Base-by-base conservation (phyloP, 2,888 invertebrate genomes). In the Caprella mutica region DNA sequence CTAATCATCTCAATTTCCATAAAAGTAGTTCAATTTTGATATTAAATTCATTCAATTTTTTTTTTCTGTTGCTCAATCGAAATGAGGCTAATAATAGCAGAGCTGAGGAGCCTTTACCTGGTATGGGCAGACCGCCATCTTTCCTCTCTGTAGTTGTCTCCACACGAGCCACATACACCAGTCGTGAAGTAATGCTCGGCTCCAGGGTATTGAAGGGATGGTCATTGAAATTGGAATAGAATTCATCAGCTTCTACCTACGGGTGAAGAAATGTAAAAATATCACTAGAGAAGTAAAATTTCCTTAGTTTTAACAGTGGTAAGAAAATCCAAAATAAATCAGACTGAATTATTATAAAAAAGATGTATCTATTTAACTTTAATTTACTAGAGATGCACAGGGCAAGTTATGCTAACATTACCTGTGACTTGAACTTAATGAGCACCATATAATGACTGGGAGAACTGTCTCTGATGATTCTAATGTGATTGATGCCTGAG, bases 361-460 rank as follows among this genome's bases (percentile, higher is more conserved):
- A 8, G 17, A 43, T 19, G 17, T n/a, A 33, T 24, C 6, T 12
- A 23, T 5, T 17, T 38, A 17, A 33, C 9, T 33, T 8, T 8
- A 14, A 33, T 12, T 8, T 9, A 33, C 8, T 33, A 33, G 14
- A 33, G 33, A 9, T 9, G 33, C 33, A 33, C 33, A 33, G 14
- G 9, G 33, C 14, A 8, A 33, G 14, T 8, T 33, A 14, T 9
- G 33, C 33, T 8, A 52, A 2, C 42, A 65, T 67, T 67, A 77
- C 77, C 73, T 78, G 77, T 55, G 70, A 71, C 64, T 73, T 74
- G 69, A 82, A 94, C 77, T 90, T 93, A 35, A 98, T 76, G 24
- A 99, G 75, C 42, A 92, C 89, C 96, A 98, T 97, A 71, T 96
- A 99, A 71, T 94, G 93, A 74, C 97, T 96, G 0, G 94, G 92